Conservation (phyloP, 2,888 invertebrate species). For the Griposia aprilina region DNA sequence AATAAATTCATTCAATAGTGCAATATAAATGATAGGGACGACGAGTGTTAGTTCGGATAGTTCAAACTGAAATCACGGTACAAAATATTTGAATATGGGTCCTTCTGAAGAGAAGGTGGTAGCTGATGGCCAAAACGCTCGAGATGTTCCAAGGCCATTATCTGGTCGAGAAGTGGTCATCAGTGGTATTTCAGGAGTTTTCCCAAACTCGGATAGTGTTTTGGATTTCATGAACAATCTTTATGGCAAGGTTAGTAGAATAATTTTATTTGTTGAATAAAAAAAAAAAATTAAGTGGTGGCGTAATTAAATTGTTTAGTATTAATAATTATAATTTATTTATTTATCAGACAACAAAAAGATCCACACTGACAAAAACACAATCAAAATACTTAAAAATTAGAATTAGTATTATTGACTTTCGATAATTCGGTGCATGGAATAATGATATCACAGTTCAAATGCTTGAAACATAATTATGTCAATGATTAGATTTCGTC, state of each 20-base stretch:
- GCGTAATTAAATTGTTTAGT: not conserved
- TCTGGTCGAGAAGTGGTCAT: constrained; percentile 90
- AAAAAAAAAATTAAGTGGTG: too few species aligned
- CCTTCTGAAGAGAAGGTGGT: not conserved
- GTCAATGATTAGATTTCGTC: not conserved
- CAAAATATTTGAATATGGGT: constrained; percentile 23
- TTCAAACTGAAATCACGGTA: not conserved
- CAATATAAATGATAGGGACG: not conserved
- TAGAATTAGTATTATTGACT: not conserved
- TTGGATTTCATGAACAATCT: constrained; percentile 92
- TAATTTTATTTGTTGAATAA: not conserved
- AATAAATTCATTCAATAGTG: constrained; percentile 38
- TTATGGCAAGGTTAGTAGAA: constrained; percentile 88
- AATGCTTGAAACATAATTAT: not conserved
- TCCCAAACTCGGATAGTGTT: constrained; percentile 93
- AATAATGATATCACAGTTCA: not conserved
- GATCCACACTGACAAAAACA: too few species aligned
- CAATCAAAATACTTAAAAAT: too few species aligned
- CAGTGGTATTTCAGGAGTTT: constrained; percentile 91
- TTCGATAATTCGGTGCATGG: not conserved
- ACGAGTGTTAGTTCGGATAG: not conserved
- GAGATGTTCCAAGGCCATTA: constrained; percentile 29
- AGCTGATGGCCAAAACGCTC: not conserved
- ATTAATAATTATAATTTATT: too few species aligned
- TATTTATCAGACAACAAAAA: too few species aligned